Base-by-base conservation (phyloP, 2,888 invertebrate species). In the Arrhopalites spinosus region DNA sequence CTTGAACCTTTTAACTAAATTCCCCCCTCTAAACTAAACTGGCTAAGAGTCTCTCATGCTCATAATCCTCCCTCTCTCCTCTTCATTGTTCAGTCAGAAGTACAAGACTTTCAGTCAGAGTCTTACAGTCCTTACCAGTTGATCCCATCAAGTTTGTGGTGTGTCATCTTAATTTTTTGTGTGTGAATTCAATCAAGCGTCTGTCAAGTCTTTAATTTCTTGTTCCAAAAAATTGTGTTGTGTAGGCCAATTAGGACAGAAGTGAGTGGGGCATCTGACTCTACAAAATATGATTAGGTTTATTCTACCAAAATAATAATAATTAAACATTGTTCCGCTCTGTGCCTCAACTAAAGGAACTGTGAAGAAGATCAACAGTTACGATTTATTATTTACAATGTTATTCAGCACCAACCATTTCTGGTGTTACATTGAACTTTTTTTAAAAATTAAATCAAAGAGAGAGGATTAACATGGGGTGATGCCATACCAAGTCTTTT, bases 301-400 rank as follows among this genome's bases (percentile, higher is more conserved):
- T n/a, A n/a, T n/a, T n/a, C n/a, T n/a, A n/a, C n/a, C n/a, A n/a
- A n/a, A n/a, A n/a, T n/a, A n/a, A n/a, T n/a, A n/a, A n/a, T n/a
- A n/a, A n/a, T 59, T 59, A 23, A 17, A 59, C 11, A 23, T 59
- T 20, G 59, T 59, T 59, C 59, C 59, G 23, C 59, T 59, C 20
- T 23, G 59, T 25, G 59, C 20, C 59, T 59, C 17, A 59, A 36
- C 36, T 36, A 50, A 59, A 59, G 59, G 59, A 59, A 59, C 59
- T 59, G n/a, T 15, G n/a, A 50, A 50, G 20, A n/a, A 50, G 50
- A n/a, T 17, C 50, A 50, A n/a, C 50, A 50, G n/a, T n/a, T n/a
- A 15, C 45, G 7, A 15, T 45, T 15, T 20, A 50, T 20, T 50
- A 50, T 50, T n/a, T 20, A 8, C 3, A 50, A 45, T 15, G 15